Evolutionary conservation across 2,797 vertebrate genomes (phyloP).

Genomic region (Pygocentrus nattereri): DNA sequence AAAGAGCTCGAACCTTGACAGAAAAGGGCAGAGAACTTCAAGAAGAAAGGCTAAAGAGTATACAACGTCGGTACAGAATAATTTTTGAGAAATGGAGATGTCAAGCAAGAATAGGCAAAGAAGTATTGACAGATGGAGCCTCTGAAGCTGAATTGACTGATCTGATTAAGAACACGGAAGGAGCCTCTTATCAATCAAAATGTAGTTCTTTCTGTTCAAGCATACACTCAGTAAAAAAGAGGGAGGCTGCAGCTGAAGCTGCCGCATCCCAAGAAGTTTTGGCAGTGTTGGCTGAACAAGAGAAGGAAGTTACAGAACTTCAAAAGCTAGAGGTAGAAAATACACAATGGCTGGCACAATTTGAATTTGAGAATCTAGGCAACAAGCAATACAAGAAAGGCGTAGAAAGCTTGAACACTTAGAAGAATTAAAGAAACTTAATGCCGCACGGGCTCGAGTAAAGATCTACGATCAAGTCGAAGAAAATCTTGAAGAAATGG

Average conservation of each 20-base stretch:
- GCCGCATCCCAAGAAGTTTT: constrained; percentile 31
- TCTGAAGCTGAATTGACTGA: constrained; percentile 37
- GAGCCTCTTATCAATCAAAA: constrained; percentile 16
- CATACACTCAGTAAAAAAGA: constrained; percentile 28
- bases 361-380: constrained; percentile 23
- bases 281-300: constrained; percentile 23
- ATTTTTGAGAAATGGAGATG: not conserved
- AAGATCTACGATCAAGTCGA: constrained; percentile 9
- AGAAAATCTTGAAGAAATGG: not conserved
- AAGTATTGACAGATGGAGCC: not conserved
- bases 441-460: not conserved
- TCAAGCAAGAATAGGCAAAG: not conserved
- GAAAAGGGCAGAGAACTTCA: too few species aligned
- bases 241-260: constrained; percentile 10
- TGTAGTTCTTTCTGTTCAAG: not conserved
- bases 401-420: constrained; percentile 25
- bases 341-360: not conserved
- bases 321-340: not conserved
- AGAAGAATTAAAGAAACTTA: constrained; percentile 23
- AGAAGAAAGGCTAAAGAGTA: too few species aligned
- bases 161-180: constrained; percentile 32
- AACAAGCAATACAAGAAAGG: constrained; percentile 23
- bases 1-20: too few species aligned
- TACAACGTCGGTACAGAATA: too few species aligned
- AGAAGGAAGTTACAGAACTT: constrained; percentile 5